These are phyloP conservation scores for Sapayoa aenigma DNA, from an alignment of 2,113 vertebrate species.

Conservation along the genomic window DNA sequence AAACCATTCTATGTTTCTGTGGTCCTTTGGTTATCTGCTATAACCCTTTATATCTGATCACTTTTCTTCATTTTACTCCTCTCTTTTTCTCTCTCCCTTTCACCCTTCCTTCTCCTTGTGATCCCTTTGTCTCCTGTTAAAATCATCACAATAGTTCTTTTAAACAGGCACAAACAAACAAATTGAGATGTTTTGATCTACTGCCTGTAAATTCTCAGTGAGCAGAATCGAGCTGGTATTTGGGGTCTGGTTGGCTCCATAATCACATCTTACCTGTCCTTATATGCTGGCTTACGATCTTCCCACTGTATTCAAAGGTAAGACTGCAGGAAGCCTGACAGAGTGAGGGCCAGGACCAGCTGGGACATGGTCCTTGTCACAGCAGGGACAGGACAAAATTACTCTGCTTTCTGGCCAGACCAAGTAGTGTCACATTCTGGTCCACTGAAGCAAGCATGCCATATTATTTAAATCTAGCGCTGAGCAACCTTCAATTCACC, in stretches of 20 bases:
- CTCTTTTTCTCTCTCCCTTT: neutral
- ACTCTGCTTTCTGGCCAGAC: neutral
- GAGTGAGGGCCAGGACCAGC: neutral
- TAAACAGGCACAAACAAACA: neutral
- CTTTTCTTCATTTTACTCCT: neutral
- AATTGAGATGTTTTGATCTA: neutral
- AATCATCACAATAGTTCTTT: neutral
- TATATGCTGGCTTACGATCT: neutral
- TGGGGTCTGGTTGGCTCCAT: neutral
- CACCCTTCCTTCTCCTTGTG: neutral
- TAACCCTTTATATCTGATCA: neutral
- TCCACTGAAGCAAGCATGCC: neutral
- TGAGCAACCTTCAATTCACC: neutral
- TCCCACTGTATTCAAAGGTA: neutral
- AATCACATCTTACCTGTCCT: neutral
- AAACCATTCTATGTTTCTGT: neutral
- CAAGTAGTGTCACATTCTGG: neutral
- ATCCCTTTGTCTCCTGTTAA: neutral
- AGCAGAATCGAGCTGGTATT: neutral
- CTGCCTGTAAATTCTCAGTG: neutral
- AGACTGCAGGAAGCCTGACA: neutral
- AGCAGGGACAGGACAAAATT: neutral
- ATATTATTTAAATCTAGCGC: neutral
- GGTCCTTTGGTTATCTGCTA: neutral
- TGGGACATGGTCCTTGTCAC: neutral